phyloP scores from a whole-genome alignment of 2,888 invertebrate species.

The Tortricodes alternella region DNA sequence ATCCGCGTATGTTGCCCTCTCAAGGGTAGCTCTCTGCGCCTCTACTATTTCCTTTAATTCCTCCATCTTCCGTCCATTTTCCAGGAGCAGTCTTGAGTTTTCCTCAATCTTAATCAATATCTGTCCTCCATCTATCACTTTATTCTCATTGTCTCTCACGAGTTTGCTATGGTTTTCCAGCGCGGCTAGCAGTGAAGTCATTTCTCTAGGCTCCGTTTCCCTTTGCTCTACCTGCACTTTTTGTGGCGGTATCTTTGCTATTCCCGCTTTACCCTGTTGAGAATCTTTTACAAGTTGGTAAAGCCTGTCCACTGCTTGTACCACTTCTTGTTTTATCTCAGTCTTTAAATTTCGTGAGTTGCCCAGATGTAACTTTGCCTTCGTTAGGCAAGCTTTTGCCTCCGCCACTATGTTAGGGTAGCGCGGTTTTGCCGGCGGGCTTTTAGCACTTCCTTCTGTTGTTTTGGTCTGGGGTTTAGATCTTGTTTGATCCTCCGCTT shows the following conservation, averaged over 20 bases:
- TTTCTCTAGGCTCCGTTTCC: no score
- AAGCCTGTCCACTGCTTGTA: slow-evolving; percentile 3
- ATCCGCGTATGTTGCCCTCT: not conserved
- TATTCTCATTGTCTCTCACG: not conserved
- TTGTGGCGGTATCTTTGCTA: not conserved
- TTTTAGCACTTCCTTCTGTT: no score
- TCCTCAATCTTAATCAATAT: no score
- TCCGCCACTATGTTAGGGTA: no score
- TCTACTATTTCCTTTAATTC: not conserved
- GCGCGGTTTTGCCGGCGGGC: no score
- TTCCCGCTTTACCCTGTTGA: not conserved
- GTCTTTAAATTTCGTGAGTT: slow-evolving; percentile 1
- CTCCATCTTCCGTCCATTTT: not conserved
- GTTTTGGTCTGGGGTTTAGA: no score
- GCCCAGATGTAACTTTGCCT: not conserved
- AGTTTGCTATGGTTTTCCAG: not conserved
- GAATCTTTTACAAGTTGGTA: slow-evolving; percentile 25
- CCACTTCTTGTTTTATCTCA: slow-evolving; percentile 7
- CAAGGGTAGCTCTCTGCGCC: not conserved
- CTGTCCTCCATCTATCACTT: no score
- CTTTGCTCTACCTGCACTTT: no score
- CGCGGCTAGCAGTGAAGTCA: not conserved
- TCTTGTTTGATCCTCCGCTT: no score
- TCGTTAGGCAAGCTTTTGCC: slow-evolving; percentile 13
- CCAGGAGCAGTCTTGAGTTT: no score